A percentile compares a stretch with the other conserved stretches of the same genome.
Conservation (phyloP, 2,888 invertebrate species). For the Malthinus flaveolus region DNA sequence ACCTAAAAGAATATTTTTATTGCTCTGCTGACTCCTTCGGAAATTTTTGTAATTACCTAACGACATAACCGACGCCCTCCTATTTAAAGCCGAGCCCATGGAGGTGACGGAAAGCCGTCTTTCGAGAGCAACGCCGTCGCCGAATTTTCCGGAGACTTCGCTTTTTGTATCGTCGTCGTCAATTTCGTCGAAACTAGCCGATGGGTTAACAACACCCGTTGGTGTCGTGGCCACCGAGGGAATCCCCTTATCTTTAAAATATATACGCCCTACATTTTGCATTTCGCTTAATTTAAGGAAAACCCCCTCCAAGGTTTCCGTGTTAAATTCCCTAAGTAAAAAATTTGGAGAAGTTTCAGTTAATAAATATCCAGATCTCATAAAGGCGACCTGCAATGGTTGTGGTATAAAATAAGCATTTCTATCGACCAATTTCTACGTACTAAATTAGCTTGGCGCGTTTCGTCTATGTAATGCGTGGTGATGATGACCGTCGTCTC, state of each 20-base stretch:
- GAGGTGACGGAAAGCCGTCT: slow-evolving; percentile 25
- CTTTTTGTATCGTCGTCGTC: slow-evolving; percentile 71
- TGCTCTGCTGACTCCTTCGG: no score
- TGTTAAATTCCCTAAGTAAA: slow-evolving; percentile 70
- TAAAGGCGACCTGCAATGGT: slow-evolving; percentile 73
- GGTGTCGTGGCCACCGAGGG: slow-evolving; percentile 69
- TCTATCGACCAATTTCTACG: slow-evolving; percentile 56
- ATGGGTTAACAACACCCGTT: slow-evolving; percentile 63
- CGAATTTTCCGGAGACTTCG: slow-evolving; percentile 88
- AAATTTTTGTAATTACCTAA: background rate
- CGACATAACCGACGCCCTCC: background rate
- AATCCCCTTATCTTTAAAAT: slow-evolving; percentile 69
- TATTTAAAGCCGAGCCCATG: slow-evolving; percentile 16
- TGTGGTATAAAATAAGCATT: no score
- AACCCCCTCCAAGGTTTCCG: slow-evolving; percentile 77
- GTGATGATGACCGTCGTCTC: slow-evolving; percentile 83
- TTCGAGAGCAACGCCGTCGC: slow-evolving; percentile 79
- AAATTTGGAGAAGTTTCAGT: slow-evolving; percentile 80
- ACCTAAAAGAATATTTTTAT: slow-evolving; percentile 47
- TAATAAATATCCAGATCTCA: slow-evolving; percentile 80
- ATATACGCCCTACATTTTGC: slow-evolving; percentile 80
- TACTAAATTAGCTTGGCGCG: slow-evolving; percentile 79
- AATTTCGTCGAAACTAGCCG: slow-evolving; percentile 65
- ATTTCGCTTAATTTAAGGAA: slow-evolving; percentile 78
- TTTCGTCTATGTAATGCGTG: slow-evolving; percentile 87